Percentiles rank a stretch among this genome's conserved stretches.
These are phyloP conservation scores for Rhynchomys soricoides DNA, from an alignment of 2,113 vertebrate genomes.

Conservation along the genomic window DNA sequence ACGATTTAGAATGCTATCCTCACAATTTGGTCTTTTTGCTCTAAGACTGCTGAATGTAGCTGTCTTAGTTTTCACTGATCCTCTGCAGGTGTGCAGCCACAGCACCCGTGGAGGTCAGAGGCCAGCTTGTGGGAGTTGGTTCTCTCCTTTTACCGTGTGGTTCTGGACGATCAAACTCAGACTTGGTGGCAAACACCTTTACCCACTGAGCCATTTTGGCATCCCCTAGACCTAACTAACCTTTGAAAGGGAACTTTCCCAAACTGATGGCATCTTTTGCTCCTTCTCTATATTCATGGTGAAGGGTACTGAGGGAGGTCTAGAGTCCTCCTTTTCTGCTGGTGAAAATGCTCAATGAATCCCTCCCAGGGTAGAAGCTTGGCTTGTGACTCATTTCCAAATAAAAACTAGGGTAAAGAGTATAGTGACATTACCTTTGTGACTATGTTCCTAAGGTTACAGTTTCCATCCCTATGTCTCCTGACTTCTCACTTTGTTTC, in stretches of 20 bases:
- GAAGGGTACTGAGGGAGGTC: not conserved
- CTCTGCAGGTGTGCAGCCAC: not conserved
- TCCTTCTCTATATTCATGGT: not conserved
- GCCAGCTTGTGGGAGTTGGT: not conserved
- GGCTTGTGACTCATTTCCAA: not conserved
- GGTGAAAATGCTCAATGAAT: too few species aligned
- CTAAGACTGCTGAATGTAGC: not conserved
- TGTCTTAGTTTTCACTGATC: not conserved
- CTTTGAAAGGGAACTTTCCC: not conserved
- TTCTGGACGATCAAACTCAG: not conserved
- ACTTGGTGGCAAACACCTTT: not conserved
- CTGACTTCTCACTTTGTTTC: not conserved
- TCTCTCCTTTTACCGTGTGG: not conserved
- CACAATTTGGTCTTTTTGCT: not conserved
- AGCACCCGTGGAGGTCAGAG: not conserved
- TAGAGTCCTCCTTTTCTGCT: too few species aligned
- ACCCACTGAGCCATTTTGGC: not conserved
- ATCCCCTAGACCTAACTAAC: not conserved
- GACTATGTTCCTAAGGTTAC: not conserved
- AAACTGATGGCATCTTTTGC: not conserved
- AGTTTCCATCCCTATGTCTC: not conserved
- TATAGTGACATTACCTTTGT: too few species aligned
- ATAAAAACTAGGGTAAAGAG: not conserved
- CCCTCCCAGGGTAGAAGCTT: not conserved
- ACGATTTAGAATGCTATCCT: not conserved